These are phyloP conservation scores for Meghimatium bilineatum DNA, from an alignment of 2,888 invertebrate species.

Conservation along the genomic window DNA sequence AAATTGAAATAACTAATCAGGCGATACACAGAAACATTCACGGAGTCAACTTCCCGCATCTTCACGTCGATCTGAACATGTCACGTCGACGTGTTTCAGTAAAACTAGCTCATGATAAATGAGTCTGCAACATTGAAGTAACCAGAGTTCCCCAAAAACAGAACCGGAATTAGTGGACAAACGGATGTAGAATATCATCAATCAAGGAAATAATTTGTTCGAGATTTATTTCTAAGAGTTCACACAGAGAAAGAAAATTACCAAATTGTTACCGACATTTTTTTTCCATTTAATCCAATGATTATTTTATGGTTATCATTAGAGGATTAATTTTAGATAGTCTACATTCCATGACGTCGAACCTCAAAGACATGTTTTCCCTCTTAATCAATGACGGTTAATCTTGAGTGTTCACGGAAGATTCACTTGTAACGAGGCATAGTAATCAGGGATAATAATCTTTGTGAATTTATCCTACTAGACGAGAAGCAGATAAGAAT, in stretches of 20 bases:
- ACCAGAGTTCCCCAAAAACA: background rate
- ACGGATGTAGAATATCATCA: background rate
- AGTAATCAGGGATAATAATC: background rate
- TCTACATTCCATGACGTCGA: background rate
- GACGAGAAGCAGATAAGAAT: background rate
- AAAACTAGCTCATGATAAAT: too few species aligned
- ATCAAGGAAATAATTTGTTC: background rate
- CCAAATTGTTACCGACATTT: background rate
- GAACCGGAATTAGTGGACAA: background rate
- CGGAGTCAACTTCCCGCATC: background rate
- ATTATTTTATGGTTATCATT: background rate
- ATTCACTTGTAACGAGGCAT: background rate
- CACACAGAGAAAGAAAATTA: background rate
- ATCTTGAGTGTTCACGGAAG: constrained; percentile 4
- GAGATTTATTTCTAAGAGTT: background rate
- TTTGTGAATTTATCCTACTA: background rate
- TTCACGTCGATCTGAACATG: background rate
- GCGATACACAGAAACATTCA: background rate
- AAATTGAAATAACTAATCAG: too few species aligned
- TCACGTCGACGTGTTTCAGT: background rate
- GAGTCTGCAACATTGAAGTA: background rate
- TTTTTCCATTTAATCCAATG: background rate
- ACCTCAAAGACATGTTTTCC: background rate
- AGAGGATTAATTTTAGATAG: constrained; percentile 7
- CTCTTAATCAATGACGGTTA: background rate